Conservation (phyloP, 2,113 vertebrate species). For the Chloropsis hardwickii region DNA sequence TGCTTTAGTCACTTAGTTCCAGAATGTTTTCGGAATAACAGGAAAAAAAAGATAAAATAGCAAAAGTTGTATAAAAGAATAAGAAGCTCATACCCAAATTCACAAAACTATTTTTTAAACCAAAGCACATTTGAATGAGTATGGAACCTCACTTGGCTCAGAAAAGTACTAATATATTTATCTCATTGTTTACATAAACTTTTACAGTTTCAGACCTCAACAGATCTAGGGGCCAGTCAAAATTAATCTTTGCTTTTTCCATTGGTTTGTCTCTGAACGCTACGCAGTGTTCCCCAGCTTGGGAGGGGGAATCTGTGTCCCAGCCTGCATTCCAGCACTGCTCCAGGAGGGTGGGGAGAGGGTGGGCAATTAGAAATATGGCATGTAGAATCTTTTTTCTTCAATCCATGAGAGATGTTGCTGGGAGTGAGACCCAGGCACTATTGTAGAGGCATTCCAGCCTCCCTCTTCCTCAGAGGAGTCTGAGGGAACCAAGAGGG, state of each 20-base stretch:
- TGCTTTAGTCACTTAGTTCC: conserved; percentile 84
- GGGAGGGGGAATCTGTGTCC: background rate
- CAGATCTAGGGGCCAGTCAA: conserved; percentile 85
- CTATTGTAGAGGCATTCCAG: background rate
- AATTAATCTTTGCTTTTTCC: conserved; percentile 78
- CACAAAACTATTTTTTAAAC: conserved; percentile 99
- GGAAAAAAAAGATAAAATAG: conserved; percentile 78
- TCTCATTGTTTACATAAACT: conserved; percentile 99
- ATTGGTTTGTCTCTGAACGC: conserved; percentile 67
- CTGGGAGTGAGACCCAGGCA: background rate
- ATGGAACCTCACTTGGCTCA: conserved; percentile 93
- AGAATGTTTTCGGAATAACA: conserved; percentile 86
- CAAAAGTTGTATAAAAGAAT: conserved; percentile 83
- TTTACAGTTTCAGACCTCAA: conserved; percentile 98
- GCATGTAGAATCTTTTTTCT: background rate
- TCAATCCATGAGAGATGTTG: background rate
- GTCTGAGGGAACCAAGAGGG: background rate
- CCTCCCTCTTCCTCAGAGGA: background rate
- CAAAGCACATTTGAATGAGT: conserved; percentile 99
- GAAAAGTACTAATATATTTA: conserved; percentile 95
- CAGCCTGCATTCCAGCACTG: conserved; percentile 35
- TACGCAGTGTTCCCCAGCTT: background rate
- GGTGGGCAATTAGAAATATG: background rate
- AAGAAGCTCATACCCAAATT: conserved; percentile 97
- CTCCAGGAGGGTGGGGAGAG: background rate